Evolutionary conservation across 2,113 vertebrate genomes (phyloP).

Genomic region (Chloebia gouldiae): DNA sequence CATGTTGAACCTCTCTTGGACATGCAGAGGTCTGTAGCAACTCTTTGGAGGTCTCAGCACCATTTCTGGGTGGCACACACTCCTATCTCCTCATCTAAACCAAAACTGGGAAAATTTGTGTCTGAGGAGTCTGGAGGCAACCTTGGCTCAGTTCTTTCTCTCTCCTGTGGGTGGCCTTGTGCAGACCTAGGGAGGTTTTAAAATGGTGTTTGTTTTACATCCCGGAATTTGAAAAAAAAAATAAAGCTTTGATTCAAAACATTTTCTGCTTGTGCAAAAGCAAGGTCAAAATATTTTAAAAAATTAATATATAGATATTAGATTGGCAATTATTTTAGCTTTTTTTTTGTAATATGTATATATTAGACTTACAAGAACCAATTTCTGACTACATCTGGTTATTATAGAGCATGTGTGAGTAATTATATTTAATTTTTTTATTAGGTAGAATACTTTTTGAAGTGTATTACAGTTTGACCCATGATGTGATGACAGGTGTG

Average conservation of each 20-base stretch:
- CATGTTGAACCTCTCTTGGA: not conserved
- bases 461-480: not conserved
- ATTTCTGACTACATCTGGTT: not conserved
- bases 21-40: not conserved
- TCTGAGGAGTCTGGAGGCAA: accelerated
- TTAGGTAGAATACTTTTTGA: not conserved
- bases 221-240: not conserved
- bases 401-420: not conserved
- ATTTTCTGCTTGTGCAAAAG: not conserved
- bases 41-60: not conserved
- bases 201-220: not conserved
- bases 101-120: not conserved
- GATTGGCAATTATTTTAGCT: not conserved
- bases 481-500: not conserved
- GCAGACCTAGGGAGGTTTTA: not conserved
- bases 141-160: not conserved
- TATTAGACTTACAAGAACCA: not conserved
- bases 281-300: not conserved
- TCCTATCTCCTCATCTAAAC: not conserved
- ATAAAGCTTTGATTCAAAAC: not conserved
- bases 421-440: not conserved
- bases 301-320: not conserved
- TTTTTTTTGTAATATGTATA: not conserved
- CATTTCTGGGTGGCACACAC: not conserved
- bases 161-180: not conserved